Evolutionary conservation across 2,888 invertebrate genomes (phyloP).

Genomic region (Buathra laborator): DNA sequence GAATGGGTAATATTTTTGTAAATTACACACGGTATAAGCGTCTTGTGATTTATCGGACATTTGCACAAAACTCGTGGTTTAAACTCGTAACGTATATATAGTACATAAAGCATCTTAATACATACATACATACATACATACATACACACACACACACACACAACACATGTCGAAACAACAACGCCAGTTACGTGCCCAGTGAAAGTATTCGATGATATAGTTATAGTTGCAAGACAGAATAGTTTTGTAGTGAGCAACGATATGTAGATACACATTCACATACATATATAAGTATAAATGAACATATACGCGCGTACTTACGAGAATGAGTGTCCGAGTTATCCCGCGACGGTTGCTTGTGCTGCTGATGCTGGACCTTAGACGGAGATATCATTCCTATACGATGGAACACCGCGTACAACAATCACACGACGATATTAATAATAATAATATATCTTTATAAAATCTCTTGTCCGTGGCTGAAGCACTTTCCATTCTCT

Average conservation of each 20-base stretch:
- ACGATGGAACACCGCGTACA: conserved; percentile 77
- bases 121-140: too few relatives aligned
- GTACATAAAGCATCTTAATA: too few relatives aligned
- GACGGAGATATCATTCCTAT: conserved; percentile 85
- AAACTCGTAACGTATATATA: too few relatives aligned
- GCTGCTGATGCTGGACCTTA: conserved; percentile 82
- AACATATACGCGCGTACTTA: conserved; percentile 67
- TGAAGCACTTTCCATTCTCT: conserved; percentile 80
- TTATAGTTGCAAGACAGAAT: not conserved
- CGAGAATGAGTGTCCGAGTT: conserved; percentile 73
- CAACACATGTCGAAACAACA: too few relatives aligned
- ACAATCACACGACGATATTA: conserved; percentile 59
- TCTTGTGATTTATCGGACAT: too few relatives aligned
- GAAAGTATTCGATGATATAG: not conserved
- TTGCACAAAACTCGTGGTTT: too few relatives aligned
- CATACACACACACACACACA: too few relatives aligned
- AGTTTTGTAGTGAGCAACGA: not conserved
- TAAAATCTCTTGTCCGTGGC: conserved; percentile 71
- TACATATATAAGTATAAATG: not conserved
- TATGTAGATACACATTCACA: not conserved
- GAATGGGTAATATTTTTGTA: too few relatives aligned
- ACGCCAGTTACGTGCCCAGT: not conserved
- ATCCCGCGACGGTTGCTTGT: conserved; percentile 74
- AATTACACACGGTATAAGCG: too few relatives aligned
- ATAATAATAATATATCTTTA: conserved; percentile 65